These are phyloP conservation scores for Heliconius eleuchia DNA, from an alignment of 1,140 invertebrate genomes.

Conservation along the genomic window DNA sequence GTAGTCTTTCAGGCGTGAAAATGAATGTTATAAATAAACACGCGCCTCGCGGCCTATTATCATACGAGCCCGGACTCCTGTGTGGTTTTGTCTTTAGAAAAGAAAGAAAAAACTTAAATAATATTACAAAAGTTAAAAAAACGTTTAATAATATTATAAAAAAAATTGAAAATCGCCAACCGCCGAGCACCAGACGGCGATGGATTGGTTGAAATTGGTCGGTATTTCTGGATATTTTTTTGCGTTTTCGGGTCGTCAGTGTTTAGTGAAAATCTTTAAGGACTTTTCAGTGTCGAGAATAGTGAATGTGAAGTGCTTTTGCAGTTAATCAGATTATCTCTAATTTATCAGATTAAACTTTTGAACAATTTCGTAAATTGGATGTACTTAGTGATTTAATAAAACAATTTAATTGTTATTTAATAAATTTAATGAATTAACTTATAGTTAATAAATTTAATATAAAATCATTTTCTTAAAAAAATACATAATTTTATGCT, in stretches of 20 bases:
- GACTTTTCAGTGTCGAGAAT: constrained; percentile 39
- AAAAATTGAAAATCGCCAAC: constrained; percentile 41
- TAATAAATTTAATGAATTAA: too few species aligned
- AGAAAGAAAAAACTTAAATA: constrained; percentile 16
- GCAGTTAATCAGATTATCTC: background rate
- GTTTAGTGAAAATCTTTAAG: constrained; percentile 39
- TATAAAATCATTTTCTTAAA: background rate
- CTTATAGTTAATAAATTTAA: too few species aligned
- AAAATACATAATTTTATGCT: background rate
- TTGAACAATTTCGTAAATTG: background rate
- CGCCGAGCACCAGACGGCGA: constrained; percentile 52
- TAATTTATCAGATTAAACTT: background rate
- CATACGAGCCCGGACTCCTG: constrained; percentile 67
- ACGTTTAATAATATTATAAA: constrained; percentile 13
- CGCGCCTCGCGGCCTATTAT: constrained; percentile 64
- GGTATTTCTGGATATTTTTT: constrained; percentile 56
- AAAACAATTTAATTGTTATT: background rate
- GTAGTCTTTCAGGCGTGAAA: constrained; percentile 74
- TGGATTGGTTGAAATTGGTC: constrained; percentile 79
- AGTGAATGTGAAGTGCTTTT: constrained; percentile 33
- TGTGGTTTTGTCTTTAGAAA: constrained; percentile 59
- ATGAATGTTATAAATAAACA: constrained; percentile 79
- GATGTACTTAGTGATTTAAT: background rate
- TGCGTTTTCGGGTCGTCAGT: constrained; percentile 46
- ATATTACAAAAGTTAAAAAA: background rate